Evolutionary conservation across 2,797 vertebrate species (phyloP).

Genomic region (Hemitrygon akajei): DNA sequence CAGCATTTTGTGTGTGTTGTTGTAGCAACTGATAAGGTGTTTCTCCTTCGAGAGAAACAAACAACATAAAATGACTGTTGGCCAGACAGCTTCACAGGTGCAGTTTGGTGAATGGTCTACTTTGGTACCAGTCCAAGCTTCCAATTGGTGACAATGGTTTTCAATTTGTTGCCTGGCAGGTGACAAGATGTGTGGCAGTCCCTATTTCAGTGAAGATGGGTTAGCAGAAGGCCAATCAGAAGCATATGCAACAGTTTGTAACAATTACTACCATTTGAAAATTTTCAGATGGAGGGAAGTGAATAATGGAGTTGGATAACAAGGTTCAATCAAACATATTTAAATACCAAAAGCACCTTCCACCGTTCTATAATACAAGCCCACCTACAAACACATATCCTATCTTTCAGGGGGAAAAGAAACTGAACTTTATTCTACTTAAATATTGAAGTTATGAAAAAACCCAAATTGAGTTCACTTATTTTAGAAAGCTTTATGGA

Average conservation of each 20-base stretch:
- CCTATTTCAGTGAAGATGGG: neutral
- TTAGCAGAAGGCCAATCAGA: neutral
- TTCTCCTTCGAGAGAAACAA: neutral
- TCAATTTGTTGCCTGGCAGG: neutral
- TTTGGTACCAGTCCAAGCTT: neutral
- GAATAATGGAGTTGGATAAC: neutral
- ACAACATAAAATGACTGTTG: neutral
- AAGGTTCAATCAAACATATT: neutral
- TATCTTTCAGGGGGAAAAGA: neutral
- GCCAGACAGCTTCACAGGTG: neutral
- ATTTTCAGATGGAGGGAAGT: neutral
- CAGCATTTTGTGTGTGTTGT: no score
- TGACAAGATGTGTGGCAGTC: neutral
- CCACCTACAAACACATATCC: neutral
- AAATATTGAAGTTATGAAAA: neutral
- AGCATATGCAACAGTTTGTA: conserved; percentile 9
- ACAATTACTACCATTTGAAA: conserved; percentile 25
- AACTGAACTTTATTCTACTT: neutral
- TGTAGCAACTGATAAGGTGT: neutral
- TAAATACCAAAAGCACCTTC: neutral
- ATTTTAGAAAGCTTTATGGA: neutral
- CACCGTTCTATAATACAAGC: neutral
- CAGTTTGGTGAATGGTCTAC: neutral
- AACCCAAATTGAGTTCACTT: neutral
- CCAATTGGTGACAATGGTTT: neutral